Conservation (phyloP, 2,797 vertebrate genomes). For the Hafferia zeledoni region DNA sequence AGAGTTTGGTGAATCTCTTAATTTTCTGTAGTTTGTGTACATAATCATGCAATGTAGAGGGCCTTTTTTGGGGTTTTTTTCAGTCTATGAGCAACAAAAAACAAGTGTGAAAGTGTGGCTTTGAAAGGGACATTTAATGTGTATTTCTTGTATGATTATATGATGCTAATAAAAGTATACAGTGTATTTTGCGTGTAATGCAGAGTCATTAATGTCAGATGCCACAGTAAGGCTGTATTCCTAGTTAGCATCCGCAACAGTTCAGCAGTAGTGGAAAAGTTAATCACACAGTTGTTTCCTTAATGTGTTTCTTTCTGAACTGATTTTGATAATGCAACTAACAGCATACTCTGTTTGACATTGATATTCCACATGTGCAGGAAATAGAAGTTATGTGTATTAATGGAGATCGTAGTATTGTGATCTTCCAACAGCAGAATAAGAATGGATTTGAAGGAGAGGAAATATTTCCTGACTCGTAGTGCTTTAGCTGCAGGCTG, state of each 20-base stretch:
- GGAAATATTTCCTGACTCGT: slow-evolving; percentile 72
- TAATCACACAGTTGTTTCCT: background rate
- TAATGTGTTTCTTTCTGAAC: background rate
- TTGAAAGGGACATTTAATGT: background rate
- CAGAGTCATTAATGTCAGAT: background rate
- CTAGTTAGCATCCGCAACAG: background rate
- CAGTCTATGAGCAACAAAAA: background rate
- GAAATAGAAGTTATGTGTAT: background rate
- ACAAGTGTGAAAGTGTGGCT: background rate
- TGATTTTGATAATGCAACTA: background rate
- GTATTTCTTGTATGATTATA: background rate
- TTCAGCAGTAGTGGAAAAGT: background rate
- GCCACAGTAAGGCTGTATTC: background rate
- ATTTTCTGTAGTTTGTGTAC: background rate
- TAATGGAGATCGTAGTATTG: background rate
- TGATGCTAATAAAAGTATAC: background rate
- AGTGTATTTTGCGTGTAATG: background rate
- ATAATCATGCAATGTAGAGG: background rate
- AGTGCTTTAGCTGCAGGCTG: slow-evolving; percentile 73
- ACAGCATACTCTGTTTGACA: background rate
- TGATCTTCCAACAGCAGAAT: slow-evolving; percentile 52
- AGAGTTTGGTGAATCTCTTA: background rate
- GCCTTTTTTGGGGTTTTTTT: background rate
- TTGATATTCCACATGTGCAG: background rate
- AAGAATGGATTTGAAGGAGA: slow-evolving; percentile 48